Conservation (phyloP, 2,113 vertebrate species). For the Nyctibius bracteatus region DNA sequence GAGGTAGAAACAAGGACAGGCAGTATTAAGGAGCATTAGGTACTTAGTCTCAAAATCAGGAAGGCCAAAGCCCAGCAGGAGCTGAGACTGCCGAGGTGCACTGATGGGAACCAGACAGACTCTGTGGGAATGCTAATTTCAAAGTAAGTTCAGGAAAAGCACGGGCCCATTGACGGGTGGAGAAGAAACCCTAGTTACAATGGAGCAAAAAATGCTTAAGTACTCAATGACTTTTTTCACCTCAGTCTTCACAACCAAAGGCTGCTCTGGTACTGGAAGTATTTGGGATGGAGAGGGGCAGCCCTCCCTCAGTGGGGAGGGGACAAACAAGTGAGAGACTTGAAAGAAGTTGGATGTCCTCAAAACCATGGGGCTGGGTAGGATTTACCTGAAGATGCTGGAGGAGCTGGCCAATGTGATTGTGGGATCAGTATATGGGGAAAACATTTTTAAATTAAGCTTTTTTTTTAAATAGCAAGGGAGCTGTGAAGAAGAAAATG, state of each 20-base stretch:
- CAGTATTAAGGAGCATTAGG: background rate
- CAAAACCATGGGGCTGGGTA: background rate
- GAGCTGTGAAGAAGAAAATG: background rate
- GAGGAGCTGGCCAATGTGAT: background rate
- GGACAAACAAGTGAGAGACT: background rate
- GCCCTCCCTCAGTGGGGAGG: background rate
- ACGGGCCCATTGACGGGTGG: fast-evolving
- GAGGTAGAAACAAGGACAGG: background rate
- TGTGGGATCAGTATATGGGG: background rate
- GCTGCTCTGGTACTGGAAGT: background rate
- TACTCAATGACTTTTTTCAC: background rate
- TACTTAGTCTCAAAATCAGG: background rate
- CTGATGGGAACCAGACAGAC: background rate
- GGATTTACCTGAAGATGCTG: background rate
- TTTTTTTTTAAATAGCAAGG: background rate
- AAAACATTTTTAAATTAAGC: background rate
- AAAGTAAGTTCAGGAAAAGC: background rate
- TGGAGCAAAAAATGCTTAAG: background rate
- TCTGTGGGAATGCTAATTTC: background rate
- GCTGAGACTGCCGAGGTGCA: background rate
- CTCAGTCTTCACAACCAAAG: background rate
- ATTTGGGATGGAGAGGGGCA: background rate
- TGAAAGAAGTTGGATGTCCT: background rate
- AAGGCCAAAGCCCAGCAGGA: background rate
- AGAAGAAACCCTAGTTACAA: background rate